Evolutionary conservation across 2,888 invertebrate genomes (phyloP).

Genomic region (Trachelus iudaicus): DNA sequence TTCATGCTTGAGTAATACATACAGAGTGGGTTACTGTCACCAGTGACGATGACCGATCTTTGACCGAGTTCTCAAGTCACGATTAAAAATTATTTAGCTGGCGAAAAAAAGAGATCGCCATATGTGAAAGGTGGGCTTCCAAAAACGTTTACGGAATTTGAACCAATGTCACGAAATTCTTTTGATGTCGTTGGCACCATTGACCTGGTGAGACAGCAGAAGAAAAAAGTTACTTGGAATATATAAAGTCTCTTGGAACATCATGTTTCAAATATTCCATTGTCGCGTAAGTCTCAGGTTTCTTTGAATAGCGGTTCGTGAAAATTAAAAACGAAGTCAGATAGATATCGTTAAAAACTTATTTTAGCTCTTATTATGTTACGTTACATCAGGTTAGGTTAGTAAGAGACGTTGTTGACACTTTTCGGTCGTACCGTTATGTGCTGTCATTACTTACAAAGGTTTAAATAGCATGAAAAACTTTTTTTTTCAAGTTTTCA

Average conservation of each 20-base stretch:
- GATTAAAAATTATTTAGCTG: neutral
- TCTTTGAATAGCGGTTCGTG: neutral
- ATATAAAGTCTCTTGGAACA: neutral
- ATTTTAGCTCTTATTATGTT: neutral
- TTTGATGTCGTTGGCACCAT: neutral
- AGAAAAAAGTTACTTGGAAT: neutral
- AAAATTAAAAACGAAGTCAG: neutral
- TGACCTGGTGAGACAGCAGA: neutral
- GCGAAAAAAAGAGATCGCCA: conserved; percentile 4
- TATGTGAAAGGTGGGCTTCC: neutral
- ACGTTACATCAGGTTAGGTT: neutral
- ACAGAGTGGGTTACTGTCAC: neutral
- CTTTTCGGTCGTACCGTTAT: neutral
- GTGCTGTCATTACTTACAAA: neutral
- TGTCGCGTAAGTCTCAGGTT: neutral
- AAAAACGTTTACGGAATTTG: neutral
- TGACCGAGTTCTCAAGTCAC: neutral
- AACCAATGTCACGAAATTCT: neutral
- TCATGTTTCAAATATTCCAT: neutral
- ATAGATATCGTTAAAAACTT: neutral
- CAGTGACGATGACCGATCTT: neutral
- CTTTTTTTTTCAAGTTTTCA: neutral
- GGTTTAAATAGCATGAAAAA: neutral
- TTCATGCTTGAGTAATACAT: neutral
- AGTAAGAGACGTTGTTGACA: neutral